These are phyloP conservation scores for Bombus fervidus DNA, from an alignment of 1,140 invertebrate species.

Conservation along the genomic window DNA sequence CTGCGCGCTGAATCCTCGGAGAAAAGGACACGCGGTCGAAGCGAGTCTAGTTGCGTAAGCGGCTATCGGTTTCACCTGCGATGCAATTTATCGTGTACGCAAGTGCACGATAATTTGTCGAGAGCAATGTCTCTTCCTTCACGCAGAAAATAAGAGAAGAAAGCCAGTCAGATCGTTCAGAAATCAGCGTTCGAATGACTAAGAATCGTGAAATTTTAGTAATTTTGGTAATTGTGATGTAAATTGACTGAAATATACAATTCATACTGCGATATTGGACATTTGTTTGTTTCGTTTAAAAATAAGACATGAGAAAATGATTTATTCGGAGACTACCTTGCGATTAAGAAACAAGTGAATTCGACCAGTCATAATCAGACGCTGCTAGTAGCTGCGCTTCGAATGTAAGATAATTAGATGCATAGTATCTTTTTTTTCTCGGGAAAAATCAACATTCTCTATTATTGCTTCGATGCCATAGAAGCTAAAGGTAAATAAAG, in stretches of 20 bases:
- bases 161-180: not conserved
- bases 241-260: not conserved
- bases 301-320: not conserved
- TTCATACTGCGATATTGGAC: not conserved
- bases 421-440: not conserved
- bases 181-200: not conserved
- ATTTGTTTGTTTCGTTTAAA: not conserved
- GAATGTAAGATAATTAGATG: not conserved
- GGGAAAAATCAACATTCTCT: not conserved
- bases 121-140: constrained; percentile 37
- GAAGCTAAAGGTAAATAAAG: not conserved
- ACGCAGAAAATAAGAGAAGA: not conserved
- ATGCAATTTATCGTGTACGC: not conserved
- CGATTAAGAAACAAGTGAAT: not conserved
- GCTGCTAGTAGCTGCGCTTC: too few relatives aligned
- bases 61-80: constrained; percentile 48
- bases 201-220: not conserved
- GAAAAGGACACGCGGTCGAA: constrained; percentile 11
- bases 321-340: not conserved
- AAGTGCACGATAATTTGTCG: constrained; percentile 51
- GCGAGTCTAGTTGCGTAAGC: constrained; percentile 42
- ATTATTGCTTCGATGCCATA: not conserved
- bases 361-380: not conserved
- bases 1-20: not conserved
- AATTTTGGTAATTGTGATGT: not conserved